Base-by-base conservation (phyloP, 2,888 invertebrate genomes). In the Neria commutata region DNA sequence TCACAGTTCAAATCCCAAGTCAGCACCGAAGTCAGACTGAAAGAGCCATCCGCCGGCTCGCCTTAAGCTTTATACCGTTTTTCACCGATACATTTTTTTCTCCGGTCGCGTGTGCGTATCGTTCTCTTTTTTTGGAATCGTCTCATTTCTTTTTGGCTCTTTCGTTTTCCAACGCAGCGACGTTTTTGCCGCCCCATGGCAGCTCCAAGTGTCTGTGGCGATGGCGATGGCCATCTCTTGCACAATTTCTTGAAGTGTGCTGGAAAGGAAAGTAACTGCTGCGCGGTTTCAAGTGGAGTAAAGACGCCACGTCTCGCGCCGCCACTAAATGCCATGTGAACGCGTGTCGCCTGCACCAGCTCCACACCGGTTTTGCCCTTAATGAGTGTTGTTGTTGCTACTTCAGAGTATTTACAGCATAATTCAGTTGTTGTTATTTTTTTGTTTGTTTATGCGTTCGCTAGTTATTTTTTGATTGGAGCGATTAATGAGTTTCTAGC, bases 21-120 rank as follows among this genome's bases (percentile, higher is more conserved):
- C 68, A 55, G 69, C 69, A 5, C 68, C 68, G 45, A 69, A 67
- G 26, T 60, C 61, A 10, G 60, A 61, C 19, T 19, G 21, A 21
- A 5, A 55, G 61, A 2, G 66, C 68, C 46, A 66, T 70, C 25
- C 68, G 67, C 16, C 70, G 67, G 29, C 29, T 29, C 42, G 19
- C 19, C 14, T 21, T 17, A 17, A 14, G 42, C 42, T 42, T 42
- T 42, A 42, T 42, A 29, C 11, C 29, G 11, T 29, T 11, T 29
- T 29, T 29, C 29, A 8, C 11, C 11, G 6, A 11, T 29, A 11
- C 6, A 42, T 21, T 42, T 17, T 37, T 42, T 2, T 17, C 21
- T 17, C 3, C 14, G 17, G 14, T 11, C 42, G 4, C 8, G 17
- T 42, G 4, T 5, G 6, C 11, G 29, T 29, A 11, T 29, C 29